Percentiles rank a stretch among this genome's conserved stretches.
Conservation (phyloP, 2,888 invertebrate species). For the Heliothis peltigera region DNA sequence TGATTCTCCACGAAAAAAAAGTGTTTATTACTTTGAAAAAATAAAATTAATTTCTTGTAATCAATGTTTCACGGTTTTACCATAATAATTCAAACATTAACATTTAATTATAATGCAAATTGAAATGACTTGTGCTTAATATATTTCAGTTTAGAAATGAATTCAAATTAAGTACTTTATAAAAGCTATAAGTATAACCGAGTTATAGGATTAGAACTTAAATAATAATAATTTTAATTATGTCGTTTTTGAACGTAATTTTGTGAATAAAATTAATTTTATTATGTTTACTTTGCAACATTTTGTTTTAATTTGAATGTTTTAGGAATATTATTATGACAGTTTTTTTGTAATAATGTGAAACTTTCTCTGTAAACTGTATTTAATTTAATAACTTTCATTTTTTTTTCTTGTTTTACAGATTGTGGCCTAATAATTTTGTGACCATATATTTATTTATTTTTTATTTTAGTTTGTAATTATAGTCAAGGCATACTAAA, state of each 20-base stretch:
- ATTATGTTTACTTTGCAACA: background rate
- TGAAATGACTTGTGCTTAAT: conserved; percentile 48
- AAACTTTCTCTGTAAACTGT: background rate
- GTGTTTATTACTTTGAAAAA: no score
- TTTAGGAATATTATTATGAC: background rate
- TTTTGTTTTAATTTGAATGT: conserved; percentile 27
- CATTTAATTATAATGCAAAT: conserved; percentile 41
- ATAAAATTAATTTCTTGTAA: conserved; percentile 2
- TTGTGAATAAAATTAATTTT: conserved; percentile 22
- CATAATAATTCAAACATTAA: conserved; percentile 43
- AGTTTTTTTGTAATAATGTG: background rate
- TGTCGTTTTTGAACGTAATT: conserved; percentile 31
- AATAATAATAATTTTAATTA: conserved; percentile 38
- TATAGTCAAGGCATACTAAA: no score
- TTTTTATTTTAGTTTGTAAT: no score
- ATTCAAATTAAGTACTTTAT: conserved; percentile 47
- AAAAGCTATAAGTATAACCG: conserved; percentile 25
- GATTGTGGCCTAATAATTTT: no score
- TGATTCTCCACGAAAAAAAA: no score
- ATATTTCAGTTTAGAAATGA: conserved; percentile 39
- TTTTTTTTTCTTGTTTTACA: background rate
- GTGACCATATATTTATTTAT: no score
- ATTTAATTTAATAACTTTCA: background rate
- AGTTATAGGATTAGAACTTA: conserved; percentile 43
- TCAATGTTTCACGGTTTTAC: conserved; percentile 20